Base-by-base conservation (phyloP, 1,140 invertebrate species). In the Solenopsis fugax region DNA sequence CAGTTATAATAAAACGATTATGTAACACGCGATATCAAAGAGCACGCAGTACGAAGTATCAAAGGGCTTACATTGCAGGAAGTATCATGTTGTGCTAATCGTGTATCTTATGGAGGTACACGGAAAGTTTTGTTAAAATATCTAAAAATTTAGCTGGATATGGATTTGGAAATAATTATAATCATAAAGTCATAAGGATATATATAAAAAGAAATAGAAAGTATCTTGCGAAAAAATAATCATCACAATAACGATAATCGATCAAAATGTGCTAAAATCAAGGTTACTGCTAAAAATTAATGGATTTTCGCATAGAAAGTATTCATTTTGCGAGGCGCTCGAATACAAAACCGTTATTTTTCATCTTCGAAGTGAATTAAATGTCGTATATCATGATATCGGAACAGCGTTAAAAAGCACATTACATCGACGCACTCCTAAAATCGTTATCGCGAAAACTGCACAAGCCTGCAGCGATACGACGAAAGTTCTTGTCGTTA, bases 361-460 rank as follows among this genome's bases (percentile, higher is more conserved):
- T 29, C 16, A 41, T 6, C n/a, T 78, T 64, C 18, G 24, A 29
- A 52, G 6, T 18, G 12, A 48, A 50, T n/a, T 13, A 65, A 34
- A 65, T 64, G 21, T 77, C 21, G 12, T 12, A 4, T n/a, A 29
- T 5, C 16, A 21, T 4, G 3, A 54, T 13, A 41, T 1, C 18
- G 10, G 5, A 29, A 4, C 58, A 34, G 3, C 0, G 18, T 78
- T 78, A 48, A 78, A 18, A 50, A 52, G 29, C 29, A 12, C 58
- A 50, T 65, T 78, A 78, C 29, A 4, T 2, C 29, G 45, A 64
- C 12, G 4, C 56, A 10, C 9, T 0, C 3, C 6, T 58, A 58
- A 73, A 41, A 58, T 65, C 45, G 76, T 48, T 78, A 78, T 78
- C 76, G 41, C 12, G 58, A 64, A 77, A 77, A 77, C 0, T 64